Evolutionary conservation across 2,113 vertebrate genomes (phyloP).

Genomic region (Lamprotornis superbus): DNA sequence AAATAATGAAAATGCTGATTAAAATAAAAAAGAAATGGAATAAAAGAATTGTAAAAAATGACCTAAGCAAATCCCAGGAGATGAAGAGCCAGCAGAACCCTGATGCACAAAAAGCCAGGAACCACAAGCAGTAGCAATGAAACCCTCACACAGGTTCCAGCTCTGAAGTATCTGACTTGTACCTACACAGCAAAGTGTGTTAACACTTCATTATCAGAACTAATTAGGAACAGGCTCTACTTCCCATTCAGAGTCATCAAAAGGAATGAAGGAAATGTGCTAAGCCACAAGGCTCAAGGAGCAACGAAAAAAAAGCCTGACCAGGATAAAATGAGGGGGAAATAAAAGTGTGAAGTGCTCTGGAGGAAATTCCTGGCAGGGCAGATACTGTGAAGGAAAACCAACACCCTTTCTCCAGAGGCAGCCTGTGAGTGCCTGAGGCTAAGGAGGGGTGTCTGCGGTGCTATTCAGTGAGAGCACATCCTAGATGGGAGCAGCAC

Average conservation of each 20-base stretch:
- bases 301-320: slow-evolving; percentile 22
- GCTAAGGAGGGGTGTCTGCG: background rate
- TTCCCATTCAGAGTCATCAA: slow-evolving; percentile 53
- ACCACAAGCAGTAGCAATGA: background rate
- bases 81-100: background rate
- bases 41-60: background rate
- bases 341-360: slow-evolving; percentile 35
- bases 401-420: background rate
- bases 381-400: background rate
- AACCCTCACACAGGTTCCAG: background rate
- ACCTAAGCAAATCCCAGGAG: background rate
- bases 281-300: slow-evolving; percentile 37
- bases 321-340: background rate
- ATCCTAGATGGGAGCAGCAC: background rate
- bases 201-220: slow-evolving; percentile 62
- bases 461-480: background rate
- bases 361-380: slow-evolving; percentile 53
- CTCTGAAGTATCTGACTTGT: background rate
- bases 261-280: slow-evolving; percentile 43
- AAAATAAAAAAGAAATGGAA: background rate
- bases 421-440: background rate
- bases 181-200: slow-evolving; percentile 22
- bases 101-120: background rate
- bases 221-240: slow-evolving; percentile 60
- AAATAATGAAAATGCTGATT: background rate